Conservation (phyloP, 1,140 invertebrate species). For the Listronotus bonariensis region DNA sequence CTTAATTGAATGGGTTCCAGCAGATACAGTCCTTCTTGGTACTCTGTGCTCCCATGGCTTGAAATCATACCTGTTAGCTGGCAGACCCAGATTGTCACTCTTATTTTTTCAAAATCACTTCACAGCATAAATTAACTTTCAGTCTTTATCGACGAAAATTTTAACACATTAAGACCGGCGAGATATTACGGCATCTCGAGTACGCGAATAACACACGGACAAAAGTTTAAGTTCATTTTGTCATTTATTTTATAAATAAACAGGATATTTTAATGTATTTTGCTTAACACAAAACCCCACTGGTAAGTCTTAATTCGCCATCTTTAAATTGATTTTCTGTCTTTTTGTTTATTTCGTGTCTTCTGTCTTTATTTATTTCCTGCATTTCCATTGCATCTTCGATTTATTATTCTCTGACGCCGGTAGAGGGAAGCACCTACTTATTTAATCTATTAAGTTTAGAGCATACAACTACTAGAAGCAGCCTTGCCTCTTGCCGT, state of each 20-base stretch:
- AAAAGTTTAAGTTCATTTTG: slow-evolving; percentile 26
- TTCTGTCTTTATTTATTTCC: too few relatives aligned
- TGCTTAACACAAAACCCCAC: slow-evolving; percentile 41
- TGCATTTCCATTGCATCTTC: too few relatives aligned
- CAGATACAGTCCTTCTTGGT: slow-evolving; percentile 73
- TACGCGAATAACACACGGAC: slow-evolving; percentile 12
- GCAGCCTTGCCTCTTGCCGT: too few relatives aligned
- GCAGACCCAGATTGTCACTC: slow-evolving; percentile 44
- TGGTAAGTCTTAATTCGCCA: slow-evolving; percentile 47
- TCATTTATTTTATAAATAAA: slow-evolving; percentile 37
- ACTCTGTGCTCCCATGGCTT: slow-evolving; percentile 83
- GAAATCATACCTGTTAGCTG: slow-evolving; percentile 48
- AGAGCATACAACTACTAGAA: too few relatives aligned
- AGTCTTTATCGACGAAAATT: slow-evolving; percentile 18
- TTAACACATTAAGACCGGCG: slow-evolving; percentile 3
- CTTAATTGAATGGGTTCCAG: slow-evolving; percentile 66
- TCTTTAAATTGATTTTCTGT: slow-evolving; percentile 41
- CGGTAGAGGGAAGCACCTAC: too few relatives aligned
- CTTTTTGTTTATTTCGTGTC: slow-evolving; percentile 14
- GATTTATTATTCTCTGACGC: too few relatives aligned
- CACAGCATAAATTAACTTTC: slow-evolving; percentile 34
- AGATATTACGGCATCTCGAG: slow-evolving; percentile 24
- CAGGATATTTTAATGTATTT: slow-evolving; percentile 32
- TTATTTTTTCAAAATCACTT: slow-evolving; percentile 35
- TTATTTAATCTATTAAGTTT: too few relatives aligned